A percentile compares a stretch with the other conserved stretches of the same genome.
phyloP scores from a whole-genome alignment of 2,797 vertebrate species.

The Microctenopoma lineatum region DNA sequence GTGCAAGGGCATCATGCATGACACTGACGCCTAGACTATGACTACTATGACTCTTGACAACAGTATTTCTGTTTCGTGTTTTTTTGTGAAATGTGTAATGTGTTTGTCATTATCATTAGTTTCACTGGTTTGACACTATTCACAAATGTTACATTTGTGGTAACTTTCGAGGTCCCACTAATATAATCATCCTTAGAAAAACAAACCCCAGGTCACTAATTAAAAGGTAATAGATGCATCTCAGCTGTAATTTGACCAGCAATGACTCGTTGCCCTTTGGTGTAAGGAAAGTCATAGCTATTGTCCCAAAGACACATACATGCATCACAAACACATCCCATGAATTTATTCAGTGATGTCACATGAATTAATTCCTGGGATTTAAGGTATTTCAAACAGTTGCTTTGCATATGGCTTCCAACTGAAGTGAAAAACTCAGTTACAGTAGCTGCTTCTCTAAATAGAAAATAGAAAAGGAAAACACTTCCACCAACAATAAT shows the following conservation, averaged over 20 bases:
- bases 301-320: constrained; percentile 35
- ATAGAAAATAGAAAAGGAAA: not conserved
- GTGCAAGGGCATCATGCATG: not conserved
- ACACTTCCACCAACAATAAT: constrained; percentile 42
- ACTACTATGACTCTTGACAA: no score
- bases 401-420: constrained; percentile 26
- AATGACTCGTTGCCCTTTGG: constrained; percentile 61
- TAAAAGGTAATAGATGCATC: constrained; percentile 69
- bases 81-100: not conserved
- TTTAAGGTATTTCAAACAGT: constrained; percentile 27
- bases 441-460: constrained; percentile 1
- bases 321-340: no score
- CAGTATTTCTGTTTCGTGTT: no score
- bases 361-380: constrained; percentile 39
- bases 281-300: constrained; percentile 61
- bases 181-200: constrained; percentile 28
- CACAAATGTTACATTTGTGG: not conserved
- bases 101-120: not conserved
- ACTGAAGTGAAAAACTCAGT: constrained; percentile 12
- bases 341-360: not conserved
- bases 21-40: no score
- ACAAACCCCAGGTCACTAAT: constrained; percentile 63
- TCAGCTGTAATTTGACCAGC: constrained; percentile 64
- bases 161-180: constrained; percentile 7
- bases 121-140: not conserved